phyloP scores from a whole-genome alignment of 2,113 vertebrate species.

The Todiramphus chloris region DNA sequence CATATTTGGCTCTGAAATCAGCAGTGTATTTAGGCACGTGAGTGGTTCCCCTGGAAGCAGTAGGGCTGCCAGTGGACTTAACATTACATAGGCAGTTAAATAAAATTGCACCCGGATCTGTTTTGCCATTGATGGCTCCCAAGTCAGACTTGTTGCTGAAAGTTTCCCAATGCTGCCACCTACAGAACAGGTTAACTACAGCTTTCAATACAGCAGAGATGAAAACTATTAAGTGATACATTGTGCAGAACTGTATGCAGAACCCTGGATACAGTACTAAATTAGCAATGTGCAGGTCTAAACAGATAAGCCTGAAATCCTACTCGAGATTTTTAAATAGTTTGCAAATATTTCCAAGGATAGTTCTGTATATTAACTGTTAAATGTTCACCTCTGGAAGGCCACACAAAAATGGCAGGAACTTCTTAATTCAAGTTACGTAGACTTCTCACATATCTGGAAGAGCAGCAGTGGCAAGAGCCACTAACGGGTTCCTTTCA shows the following conservation, averaged over 20 bases:
- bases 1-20: background rate
- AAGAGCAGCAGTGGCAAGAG: background rate
- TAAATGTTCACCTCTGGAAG: background rate
- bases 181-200: constrained; percentile 16
- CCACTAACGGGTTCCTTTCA: background rate
- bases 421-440: background rate
- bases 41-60: background rate
- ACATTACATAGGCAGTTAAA: accelerated
- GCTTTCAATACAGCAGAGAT: background rate
- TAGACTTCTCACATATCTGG: background rate
- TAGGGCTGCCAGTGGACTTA: background rate
- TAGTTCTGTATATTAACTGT: background rate
- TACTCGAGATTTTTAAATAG: background rate
- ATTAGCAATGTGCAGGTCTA: background rate
- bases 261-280: background rate
- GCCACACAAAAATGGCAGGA: background rate
- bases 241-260: background rate
- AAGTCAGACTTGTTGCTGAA: background rate
- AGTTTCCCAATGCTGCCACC: constrained; percentile 70
- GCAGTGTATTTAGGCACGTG: background rate
- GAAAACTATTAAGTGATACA: background rate
- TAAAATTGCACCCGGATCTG: accelerated
- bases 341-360: background rate
- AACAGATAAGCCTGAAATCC: background rate
- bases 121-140: background rate